Evolutionary conservation across 2,888 invertebrate genomes (phyloP), one percentile per base, ranked within the genome.

Genomic region (Lagria hirta): DNA sequence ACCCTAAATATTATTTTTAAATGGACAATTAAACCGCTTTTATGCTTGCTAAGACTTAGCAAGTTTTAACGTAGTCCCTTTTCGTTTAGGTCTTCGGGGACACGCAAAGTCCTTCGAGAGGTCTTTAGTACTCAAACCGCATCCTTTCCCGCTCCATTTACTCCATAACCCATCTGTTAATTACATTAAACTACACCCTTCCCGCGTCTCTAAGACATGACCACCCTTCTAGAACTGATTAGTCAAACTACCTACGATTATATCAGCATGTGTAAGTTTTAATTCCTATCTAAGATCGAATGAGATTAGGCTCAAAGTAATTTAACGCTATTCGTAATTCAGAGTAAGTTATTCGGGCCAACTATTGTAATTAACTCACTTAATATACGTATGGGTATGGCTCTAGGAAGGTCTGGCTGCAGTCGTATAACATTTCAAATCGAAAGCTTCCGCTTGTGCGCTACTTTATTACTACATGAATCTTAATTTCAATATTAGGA

Each of bases 141-240:
- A 56, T 55, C 51, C 51, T 56, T 51, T 48, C 34, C 51, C 35
- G 55, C 51, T 45, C 51, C 58, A 53, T 58, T 58, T 53, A 46
- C 54, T 48, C 54, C 54, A 54, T 55, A 57, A 57, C 55, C 58
- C 58, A 57, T 58, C 54, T 57, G 58, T 57, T 58, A 57, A 58
- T 58, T 58, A 57, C 50, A 29, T 24, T 11, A 34, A 43, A 36
- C 38, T 34, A 29, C 27, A 23, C 45, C 32, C 38, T 24, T 37
- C 23, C 11, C 30, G 20, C 30, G 30, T 32, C 43, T 14, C 20
- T 26, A 20, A 24, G 26, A 20, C 30, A 27, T 20, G 22, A 17
- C 20, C 36, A 26, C 36, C 30, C 18, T 23, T 33, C 36, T 18
- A 36, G 30, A 36, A 36, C 43, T 41, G 41, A 32, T 41, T 34